Evolutionary conservation across 2,797 vertebrate genomes (phyloP).

Genomic region (Sebastes glaucus): DNA sequence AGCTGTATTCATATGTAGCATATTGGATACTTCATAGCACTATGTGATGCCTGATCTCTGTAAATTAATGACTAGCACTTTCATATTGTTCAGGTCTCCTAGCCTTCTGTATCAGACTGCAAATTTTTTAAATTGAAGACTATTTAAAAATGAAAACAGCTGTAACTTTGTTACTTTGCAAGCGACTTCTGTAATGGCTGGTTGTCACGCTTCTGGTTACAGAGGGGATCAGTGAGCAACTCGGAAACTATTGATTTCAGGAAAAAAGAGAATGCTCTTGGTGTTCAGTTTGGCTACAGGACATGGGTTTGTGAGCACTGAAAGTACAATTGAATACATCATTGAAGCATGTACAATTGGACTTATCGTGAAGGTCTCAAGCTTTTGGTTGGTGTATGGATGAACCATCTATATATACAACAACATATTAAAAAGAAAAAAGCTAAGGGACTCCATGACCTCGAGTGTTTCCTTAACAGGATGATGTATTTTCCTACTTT

Average conservation of each 20-base stretch:
- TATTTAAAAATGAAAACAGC: conserved; percentile 84
- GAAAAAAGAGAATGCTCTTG: conserved; percentile 84
- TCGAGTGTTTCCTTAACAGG: conserved; percentile 61
- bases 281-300: conserved; percentile 89
- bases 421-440: conserved; percentile 87
- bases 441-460: conserved; percentile 80
- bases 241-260: conserved; percentile 88
- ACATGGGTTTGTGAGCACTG: conserved; percentile 88
- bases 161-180: conserved; percentile 85
- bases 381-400: conserved; percentile 91
- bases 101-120: conserved; percentile 99
- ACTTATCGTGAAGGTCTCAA: conserved; percentile 89
- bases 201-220: conserved; percentile 78
- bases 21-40: conserved; percentile 99
- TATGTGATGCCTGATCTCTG: conserved; percentile 97
- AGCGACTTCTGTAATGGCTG: conserved; percentile 77
- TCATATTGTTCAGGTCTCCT: conserved; percentile 99
- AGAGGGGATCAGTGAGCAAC: conserved; percentile 83
- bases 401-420: conserved; percentile 96
- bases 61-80: conserved; percentile 99
- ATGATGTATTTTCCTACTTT: not conserved
- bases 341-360: conserved; percentile 92
- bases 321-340: conserved; percentile 84
- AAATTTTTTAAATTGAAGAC: conserved; percentile 87
- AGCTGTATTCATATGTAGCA: conserved; percentile 98